These are phyloP conservation scores for Drosophila monieri DNA, from an alignment of 2,888 invertebrate species.

Conservation along the genomic window DNA sequence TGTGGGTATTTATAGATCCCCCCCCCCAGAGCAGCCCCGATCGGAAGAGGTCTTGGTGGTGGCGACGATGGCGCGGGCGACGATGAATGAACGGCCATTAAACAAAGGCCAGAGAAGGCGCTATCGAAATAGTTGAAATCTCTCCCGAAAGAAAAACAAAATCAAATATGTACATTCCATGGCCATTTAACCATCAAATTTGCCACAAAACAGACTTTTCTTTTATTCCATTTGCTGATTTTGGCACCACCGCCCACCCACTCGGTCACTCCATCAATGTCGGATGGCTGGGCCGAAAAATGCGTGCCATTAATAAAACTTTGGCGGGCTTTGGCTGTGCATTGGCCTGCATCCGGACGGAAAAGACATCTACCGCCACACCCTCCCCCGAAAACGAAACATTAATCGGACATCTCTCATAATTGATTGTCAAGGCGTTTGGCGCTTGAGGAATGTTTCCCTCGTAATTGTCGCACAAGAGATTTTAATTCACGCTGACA, in stretches of 20 bases:
- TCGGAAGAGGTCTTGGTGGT: constrained; percentile 17
- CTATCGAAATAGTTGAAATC: constrained; percentile 10
- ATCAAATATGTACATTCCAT: constrained; percentile 1
- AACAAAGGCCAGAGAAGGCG: constrained; percentile 20
- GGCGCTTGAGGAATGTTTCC: constrained; percentile 52
- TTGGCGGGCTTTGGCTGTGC: constrained; percentile 27
- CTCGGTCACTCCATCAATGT: not conserved
- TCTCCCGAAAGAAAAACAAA: not conserved
- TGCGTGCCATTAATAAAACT: constrained; percentile 56
- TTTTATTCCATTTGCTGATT: not conserved
- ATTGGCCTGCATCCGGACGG: constrained; percentile 24
- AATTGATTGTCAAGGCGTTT: constrained; percentile 74
- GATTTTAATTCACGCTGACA: constrained; percentile 50
- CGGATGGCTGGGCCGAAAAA: constrained; percentile 7
- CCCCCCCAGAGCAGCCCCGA: constrained; percentile 3
- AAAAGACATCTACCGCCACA: not conserved
- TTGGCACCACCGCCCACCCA: not conserved
- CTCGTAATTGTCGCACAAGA: constrained; percentile 64
- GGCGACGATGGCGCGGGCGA: constrained; percentile 64
- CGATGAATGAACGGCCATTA: constrained; percentile 35
- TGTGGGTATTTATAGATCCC: constrained; percentile 59
- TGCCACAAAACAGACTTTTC: not conserved
- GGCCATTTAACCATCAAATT: not conserved
- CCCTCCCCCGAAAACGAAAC: constrained; percentile 17
- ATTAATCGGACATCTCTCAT: constrained; percentile 54